phyloP scores from a whole-genome alignment of 1,140 invertebrate genomes.

The Oedothorax gibbosus region DNA sequence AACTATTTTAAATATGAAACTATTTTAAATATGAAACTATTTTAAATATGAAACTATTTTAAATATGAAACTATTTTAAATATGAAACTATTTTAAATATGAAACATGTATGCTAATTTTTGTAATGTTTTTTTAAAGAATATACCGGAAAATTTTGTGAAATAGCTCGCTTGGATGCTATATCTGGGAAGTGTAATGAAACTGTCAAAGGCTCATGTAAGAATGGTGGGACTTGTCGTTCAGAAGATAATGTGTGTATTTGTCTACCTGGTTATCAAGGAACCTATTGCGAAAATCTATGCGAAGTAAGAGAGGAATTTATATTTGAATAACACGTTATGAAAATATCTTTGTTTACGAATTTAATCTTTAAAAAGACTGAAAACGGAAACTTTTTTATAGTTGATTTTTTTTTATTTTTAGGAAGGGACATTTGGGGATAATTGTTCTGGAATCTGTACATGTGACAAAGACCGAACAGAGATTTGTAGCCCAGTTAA shows the following conservation, averaged over 20 bases:
- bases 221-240: conserved; percentile 52
- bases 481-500: not conserved
- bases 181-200: conserved; percentile 68
- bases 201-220: conserved; percentile 66
- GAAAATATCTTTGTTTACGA: not conserved
- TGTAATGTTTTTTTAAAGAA: conserved; percentile 7
- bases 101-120: not conserved
- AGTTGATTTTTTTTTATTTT: not conserved
- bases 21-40: not conserved
- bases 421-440: conserved; percentile 21
- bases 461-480: not conserved
- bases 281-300: not conserved
- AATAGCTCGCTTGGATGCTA: conserved; percentile 63
- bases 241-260: not conserved
- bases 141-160: conserved; percentile 37
- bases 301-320: not conserved
- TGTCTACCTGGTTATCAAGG: not conserved
- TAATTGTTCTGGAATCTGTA: not conserved
- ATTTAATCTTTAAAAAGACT: no score
- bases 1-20: not conserved
- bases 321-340: not conserved
- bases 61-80: not conserved
- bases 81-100: not conserved
- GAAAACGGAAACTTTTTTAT: not conserved
- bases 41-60: not conserved